Conservation (phyloP, 2,113 vertebrate genomes). For the Corynorhinus townsendii region DNA sequence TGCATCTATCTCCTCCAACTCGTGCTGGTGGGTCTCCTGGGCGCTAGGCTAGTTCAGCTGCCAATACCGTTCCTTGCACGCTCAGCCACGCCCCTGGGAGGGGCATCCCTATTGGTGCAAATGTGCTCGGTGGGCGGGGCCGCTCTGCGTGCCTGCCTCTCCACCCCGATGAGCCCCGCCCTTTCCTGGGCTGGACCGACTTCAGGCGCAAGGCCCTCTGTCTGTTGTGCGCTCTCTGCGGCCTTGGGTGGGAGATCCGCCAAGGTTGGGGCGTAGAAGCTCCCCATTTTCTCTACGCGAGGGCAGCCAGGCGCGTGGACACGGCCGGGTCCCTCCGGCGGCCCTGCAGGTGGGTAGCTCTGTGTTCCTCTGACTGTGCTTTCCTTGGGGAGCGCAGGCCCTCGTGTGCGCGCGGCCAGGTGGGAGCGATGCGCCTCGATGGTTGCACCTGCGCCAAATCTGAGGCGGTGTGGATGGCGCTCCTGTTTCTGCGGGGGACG, state of each 20-base stretch:
- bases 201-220: neutral
- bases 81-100: neutral
- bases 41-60: too few species aligned
- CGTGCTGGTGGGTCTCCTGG: neutral
- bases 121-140: neutral
- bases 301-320: neutral
- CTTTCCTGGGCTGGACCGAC: neutral
- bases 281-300: accelerated
- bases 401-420: neutral
- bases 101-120: neutral
- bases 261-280: too few species aligned
- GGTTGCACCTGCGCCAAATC: neutral
- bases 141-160: accelerated
- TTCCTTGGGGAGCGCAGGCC: neutral
- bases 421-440: neutral
- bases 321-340: neutral
- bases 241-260: too few species aligned
- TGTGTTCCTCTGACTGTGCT: neutral
- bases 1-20: too few species aligned
- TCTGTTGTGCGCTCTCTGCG: too few species aligned
- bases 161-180: neutral
- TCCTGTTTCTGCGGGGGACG: neutral
- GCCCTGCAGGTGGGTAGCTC: neutral
- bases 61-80: neutral
- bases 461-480: neutral